phyloP scores from a whole-genome alignment of 2,113 vertebrate genomes.

The Mesocricetus auratus region DNA sequence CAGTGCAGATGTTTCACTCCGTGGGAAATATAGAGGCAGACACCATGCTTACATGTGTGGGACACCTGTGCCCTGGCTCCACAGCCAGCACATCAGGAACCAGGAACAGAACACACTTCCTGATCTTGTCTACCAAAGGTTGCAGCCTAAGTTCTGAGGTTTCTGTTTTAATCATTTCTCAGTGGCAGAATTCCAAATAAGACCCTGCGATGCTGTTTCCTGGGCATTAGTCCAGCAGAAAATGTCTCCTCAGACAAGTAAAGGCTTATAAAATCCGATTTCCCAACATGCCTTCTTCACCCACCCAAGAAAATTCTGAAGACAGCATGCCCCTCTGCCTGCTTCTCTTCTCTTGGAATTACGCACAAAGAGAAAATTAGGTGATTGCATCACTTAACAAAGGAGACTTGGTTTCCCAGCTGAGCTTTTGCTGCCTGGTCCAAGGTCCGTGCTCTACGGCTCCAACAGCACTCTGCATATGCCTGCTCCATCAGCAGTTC shows the following conservation, averaged over 20 bases:
- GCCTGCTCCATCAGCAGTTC: constrained; percentile 66
- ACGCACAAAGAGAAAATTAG: constrained; percentile 60
- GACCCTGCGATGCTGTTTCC: constrained; percentile 34
- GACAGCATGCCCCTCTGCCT: constrained; percentile 24
- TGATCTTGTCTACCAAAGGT: not conserved
- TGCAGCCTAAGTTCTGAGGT: not conserved
- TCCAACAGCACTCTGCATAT: constrained; percentile 39
- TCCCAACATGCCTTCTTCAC: constrained; percentile 11
- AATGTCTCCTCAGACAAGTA: not conserved
- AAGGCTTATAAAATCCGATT: constrained; percentile 46
- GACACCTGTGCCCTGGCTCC: not conserved
- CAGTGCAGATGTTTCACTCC: not conserved
- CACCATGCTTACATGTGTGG: not conserved
- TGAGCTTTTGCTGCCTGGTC: constrained; percentile 46
- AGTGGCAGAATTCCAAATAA: not conserved
- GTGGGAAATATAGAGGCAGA: constrained; percentile 7
- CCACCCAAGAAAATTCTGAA: constrained; percentile 49
- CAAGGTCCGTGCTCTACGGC: constrained; percentile 62
- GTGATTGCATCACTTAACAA: constrained; percentile 51
- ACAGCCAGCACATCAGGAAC: not conserved
- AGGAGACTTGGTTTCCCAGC: constrained; percentile 40
- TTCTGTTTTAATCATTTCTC: constrained; percentile 42
- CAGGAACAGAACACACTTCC: not conserved
- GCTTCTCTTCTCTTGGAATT: not conserved
- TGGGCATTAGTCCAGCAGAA: constrained; percentile 39